These are phyloP conservation scores for Fukomys damarensis DNA, from an alignment of 2,113 vertebrate species.

Conservation along the genomic window DNA sequence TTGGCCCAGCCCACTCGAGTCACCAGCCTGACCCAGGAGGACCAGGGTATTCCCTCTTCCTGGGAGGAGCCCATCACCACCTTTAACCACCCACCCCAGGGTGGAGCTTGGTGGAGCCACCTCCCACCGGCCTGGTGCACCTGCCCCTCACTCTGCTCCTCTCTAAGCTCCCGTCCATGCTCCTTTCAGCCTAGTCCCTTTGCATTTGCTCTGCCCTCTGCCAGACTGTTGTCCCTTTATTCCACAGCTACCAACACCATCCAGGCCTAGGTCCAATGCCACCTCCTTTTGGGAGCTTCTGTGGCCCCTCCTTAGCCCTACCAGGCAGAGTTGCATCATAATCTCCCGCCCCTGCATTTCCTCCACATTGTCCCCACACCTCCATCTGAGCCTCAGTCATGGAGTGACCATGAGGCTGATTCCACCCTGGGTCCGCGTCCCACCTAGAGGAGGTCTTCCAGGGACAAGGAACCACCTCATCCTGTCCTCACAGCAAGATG, in stretches of 20 bases:
- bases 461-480: not conserved
- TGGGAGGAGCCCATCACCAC: not conserved
- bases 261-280: not conserved
- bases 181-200: not conserved
- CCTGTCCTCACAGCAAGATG: not conserved
- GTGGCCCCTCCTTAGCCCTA: not conserved
- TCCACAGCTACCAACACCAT: not conserved
- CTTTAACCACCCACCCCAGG: not conserved
- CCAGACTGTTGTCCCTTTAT: not conserved
- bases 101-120: not conserved
- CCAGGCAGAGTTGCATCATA: not conserved
- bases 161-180: not conserved
- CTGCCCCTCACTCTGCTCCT: not conserved
- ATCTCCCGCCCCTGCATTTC: not conserved
- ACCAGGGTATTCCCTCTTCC: not conserved
- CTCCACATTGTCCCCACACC: not conserved
- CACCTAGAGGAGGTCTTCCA: not conserved
- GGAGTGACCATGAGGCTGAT: not conserved
- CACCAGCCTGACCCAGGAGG: not conserved
- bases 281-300: not conserved
- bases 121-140: not conserved
- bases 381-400: not conserved
- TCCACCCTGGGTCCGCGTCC: not conserved
- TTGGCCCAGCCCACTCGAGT: not conserved
- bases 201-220: not conserved